A percentile compares a stretch with the other conserved stretches of the same genome.
Conservation (phyloP, 2,888 invertebrate genomes). For the Rhamphomyia laevipes region DNA sequence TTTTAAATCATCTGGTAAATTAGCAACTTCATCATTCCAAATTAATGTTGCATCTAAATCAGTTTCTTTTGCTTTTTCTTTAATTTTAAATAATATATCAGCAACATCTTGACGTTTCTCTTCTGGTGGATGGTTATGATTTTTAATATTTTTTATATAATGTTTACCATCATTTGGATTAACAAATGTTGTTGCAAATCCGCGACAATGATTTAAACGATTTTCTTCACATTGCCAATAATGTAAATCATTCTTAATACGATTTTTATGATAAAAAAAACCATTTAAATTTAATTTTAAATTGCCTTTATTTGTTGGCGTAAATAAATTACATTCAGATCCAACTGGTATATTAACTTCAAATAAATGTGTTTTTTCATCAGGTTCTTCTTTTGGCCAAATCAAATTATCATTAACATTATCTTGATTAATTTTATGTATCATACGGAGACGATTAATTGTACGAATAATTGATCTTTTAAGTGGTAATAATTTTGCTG, state of each 20-base stretch:
- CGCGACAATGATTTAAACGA: background rate
- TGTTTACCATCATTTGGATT: background rate
- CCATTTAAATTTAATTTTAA: conserved; percentile 1
- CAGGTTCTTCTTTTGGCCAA: background rate
- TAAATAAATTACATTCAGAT: background rate
- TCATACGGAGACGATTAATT: background rate
- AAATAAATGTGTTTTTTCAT: background rate
- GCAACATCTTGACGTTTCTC: background rate
- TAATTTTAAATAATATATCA: background rate
- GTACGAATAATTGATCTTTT: background rate
- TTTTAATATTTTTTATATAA: background rate
- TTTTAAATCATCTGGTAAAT: conserved; percentile 1
- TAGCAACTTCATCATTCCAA: background rate
- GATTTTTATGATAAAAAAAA: background rate
- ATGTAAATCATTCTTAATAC: background rate
- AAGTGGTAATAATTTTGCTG: background rate
- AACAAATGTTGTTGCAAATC: background rate
- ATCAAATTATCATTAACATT: too few species aligned
- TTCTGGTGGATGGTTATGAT: background rate
- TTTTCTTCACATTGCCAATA: conserved; percentile 2
- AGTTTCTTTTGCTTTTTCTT: background rate
- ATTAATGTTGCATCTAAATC: background rate
- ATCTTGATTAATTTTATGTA: too few species aligned
- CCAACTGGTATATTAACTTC: background rate
- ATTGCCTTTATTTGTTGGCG: background rate